A percentile compares a stretch with the other conserved stretches of the same genome.
phyloP scores from a whole-genome alignment of 2,113 vertebrate genomes.

The Coturnix japonica region DNA sequence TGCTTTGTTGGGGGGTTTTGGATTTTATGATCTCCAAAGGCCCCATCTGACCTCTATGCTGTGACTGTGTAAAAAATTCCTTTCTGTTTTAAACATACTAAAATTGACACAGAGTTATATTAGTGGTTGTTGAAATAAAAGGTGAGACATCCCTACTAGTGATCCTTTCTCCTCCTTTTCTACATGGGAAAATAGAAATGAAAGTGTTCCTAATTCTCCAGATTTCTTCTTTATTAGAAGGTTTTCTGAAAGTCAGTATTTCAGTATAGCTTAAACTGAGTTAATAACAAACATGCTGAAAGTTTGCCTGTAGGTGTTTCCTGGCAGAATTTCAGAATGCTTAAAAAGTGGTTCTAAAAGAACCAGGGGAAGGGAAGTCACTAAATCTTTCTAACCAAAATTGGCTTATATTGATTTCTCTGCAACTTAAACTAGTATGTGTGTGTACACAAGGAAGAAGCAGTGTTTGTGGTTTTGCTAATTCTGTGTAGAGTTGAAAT shows the following conservation, averaged over 20 bases:
- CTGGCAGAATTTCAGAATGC: neutral
- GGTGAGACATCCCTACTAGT: neutral
- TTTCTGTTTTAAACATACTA: conserved; percentile 6
- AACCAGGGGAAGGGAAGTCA: neutral
- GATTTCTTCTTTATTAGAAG: neutral
- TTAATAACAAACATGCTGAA: neutral
- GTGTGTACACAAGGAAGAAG: neutral
- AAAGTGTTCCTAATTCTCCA: neutral
- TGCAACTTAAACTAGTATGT: neutral
- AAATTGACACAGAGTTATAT: neutral
- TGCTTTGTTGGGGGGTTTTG: neutral
- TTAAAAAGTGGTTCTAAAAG: neutral
- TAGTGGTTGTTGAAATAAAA: neutral
- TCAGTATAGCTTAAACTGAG: neutral
- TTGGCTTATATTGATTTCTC: neutral
- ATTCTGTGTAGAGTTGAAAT: neutral
- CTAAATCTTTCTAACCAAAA: neutral
- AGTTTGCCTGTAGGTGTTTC: neutral
- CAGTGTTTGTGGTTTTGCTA: neutral
- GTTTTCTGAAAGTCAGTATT: neutral
- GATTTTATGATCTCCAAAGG: neutral
- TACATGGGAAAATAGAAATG: neutral
- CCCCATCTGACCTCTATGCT: neutral
- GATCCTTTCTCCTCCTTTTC: neutral
- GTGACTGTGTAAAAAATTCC: neutral